A percentile compares a stretch with the other conserved stretches of the same genome.
Conservation (phyloP, 2,888 invertebrate species). For the Fissipunctia ypsillon region DNA sequence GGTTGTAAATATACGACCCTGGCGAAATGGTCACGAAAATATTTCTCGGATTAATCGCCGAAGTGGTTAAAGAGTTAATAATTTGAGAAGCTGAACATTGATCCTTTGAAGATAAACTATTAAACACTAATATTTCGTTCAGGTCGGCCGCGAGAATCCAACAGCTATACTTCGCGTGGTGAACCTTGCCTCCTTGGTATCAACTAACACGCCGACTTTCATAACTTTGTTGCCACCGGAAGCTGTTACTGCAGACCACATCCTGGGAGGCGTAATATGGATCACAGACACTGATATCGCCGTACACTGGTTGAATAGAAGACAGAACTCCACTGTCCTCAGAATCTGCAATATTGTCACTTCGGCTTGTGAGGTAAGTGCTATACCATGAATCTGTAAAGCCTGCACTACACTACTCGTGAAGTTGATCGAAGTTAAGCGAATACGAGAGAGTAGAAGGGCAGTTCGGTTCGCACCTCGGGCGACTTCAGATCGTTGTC, state of each 20-base stretch:
- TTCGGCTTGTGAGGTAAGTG: conserved; percentile 77
- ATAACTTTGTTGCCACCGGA: conserved; percentile 86
- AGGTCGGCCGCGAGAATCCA: conserved; percentile 94
- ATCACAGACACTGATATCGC: conserved; percentile 91
- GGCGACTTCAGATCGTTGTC: too few species aligned
- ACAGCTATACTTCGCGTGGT: conserved; percentile 92
- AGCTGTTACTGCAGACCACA: conserved; percentile 91
- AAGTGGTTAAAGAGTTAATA: too few species aligned
- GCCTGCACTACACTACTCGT: too few species aligned
- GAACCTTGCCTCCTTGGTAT: conserved; percentile 82
- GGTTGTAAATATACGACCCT: too few species aligned
- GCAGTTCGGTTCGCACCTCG: too few species aligned
- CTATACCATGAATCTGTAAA: neutral
- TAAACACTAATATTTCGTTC: conserved; percentile 24
- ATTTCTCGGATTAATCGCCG: too few species aligned
- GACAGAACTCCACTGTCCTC: conserved; percentile 94
- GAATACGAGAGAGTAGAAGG: too few species aligned
- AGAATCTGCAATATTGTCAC: conserved; percentile 89
- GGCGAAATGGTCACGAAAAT: too few species aligned
- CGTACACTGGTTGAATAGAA: conserved; percentile 95
- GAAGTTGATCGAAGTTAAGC: too few species aligned
- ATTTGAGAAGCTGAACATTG: neutral
- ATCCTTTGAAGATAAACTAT: neutral
- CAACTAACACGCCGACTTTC: conserved; percentile 70
- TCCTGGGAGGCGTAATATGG: conserved; percentile 94